A percentile compares a stretch with the other conserved stretches of the same genome.
Evolutionary conservation across 2,888 invertebrate species (phyloP).

Genomic region (Dasypogon diadema): DNA sequence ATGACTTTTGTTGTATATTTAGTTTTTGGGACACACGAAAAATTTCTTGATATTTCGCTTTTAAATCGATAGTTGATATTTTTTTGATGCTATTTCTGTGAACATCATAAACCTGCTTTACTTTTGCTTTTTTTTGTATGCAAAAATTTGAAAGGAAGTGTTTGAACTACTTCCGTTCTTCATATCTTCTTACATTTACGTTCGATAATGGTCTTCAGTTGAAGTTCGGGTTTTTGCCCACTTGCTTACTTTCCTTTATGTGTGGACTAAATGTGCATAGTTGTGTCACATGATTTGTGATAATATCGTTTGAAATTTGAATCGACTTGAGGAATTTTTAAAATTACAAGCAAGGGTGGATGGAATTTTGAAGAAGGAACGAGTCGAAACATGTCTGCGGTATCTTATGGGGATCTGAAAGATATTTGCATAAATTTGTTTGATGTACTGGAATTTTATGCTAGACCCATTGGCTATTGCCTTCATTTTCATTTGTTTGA

Average conservation of each 20-base stretch:
- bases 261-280: too few species aligned
- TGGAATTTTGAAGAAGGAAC: not conserved
- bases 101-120: not conserved
- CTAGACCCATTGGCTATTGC: too few species aligned
- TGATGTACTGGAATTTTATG: too few species aligned
- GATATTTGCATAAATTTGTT: too few species aligned
- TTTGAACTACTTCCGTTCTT: conserved; percentile 2
- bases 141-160: not conserved
- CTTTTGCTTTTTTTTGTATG: not conserved
- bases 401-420: too few species aligned
- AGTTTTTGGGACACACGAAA: conserved; percentile 41
- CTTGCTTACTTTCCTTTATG: too few species aligned
- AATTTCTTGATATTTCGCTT: not conserved
- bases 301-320: conserved; percentile 3
- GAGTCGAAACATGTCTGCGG: too few species aligned
- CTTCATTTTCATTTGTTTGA: too few species aligned
- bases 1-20: conserved; percentile 29
- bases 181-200: not conserved
- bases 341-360: not conserved
- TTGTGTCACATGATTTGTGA: not conserved
- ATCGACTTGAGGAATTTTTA: not conserved
- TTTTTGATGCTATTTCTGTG: not conserved
- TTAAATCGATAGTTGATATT: not conserved
- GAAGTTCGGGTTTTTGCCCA: too few species aligned
- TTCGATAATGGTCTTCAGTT: not conserved